Percentiles rank a stretch among this genome's conserved stretches.
Conservation (phyloP, 2,888 invertebrate species). For the Pteria penguin region DNA sequence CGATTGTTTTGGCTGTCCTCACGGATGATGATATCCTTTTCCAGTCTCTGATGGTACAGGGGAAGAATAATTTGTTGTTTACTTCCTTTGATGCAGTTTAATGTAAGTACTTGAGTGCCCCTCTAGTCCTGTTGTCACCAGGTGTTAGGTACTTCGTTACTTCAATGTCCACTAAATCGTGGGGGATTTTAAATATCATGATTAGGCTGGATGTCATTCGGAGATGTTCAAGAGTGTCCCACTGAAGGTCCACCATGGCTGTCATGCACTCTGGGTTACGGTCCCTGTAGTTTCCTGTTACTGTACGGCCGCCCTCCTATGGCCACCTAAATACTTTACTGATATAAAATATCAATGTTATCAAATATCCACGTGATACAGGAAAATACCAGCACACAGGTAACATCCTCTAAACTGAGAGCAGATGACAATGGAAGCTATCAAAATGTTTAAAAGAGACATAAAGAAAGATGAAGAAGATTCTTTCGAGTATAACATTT, state of each 20-base stretch:
- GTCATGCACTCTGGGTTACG: slow-evolving; percentile 6
- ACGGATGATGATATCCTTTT: slow-evolving; percentile 13
- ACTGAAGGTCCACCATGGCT: slow-evolving; percentile 9
- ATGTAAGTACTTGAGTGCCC: not conserved
- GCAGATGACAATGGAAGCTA: too few relatives aligned
- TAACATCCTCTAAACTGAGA: too few relatives aligned
- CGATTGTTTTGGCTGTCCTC: slow-evolving; percentile 12
- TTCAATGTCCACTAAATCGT: slow-evolving; percentile 12
- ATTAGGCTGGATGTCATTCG: slow-evolving; percentile 14
- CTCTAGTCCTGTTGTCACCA: slow-evolving; percentile 2
- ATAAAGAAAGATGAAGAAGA: too few relatives aligned
- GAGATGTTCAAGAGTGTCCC: slow-evolving; percentile 4
- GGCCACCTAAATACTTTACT: too few relatives aligned
- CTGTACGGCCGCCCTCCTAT: too few relatives aligned
- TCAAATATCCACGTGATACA: too few relatives aligned
- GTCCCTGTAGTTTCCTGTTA: slow-evolving; percentile 13
- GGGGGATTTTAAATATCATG: slow-evolving; percentile 15
- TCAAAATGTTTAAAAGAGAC: too few relatives aligned
- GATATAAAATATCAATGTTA: too few relatives aligned
- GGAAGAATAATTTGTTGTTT: slow-evolving; percentile 11
- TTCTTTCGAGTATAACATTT: too few relatives aligned
- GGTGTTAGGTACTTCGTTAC: slow-evolving; percentile 16
- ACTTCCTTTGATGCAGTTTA: not conserved
- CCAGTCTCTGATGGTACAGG: slow-evolving; percentile 28
- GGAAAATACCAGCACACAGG: too few relatives aligned